phyloP scores from a whole-genome alignment of 2,888 invertebrate genomes.

The Drosophila buzzatii region DNA sequence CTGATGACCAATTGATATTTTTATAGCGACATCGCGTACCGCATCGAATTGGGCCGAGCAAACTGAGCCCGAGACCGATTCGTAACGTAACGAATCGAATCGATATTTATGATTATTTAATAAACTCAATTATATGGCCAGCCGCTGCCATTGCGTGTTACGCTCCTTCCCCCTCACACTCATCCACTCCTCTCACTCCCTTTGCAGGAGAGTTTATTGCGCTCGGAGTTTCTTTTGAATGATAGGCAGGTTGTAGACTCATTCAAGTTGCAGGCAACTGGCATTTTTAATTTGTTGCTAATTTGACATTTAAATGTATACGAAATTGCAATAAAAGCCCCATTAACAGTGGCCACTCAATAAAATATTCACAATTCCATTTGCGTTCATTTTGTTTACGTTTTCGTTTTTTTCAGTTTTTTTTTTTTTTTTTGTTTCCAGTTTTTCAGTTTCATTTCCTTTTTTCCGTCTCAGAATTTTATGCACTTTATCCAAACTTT shows the following conservation, averaged over 20 bases:
- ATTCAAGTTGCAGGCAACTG: slow-evolving; percentile 44
- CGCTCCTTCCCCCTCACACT: not conserved
- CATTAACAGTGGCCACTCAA: slow-evolving; percentile 43
- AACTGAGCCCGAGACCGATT: slow-evolving; percentile 15
- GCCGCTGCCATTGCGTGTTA: slow-evolving; percentile 24
- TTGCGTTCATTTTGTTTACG: not conserved
- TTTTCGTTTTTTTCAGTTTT: not conserved
- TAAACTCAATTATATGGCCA: slow-evolving; percentile 69
- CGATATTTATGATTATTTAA: slow-evolving; percentile 81
- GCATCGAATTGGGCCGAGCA: not conserved
- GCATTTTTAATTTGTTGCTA: slow-evolving; percentile 73
- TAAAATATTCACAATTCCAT: slow-evolving; percentile 18
- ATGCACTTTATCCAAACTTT: slow-evolving; percentile 47
- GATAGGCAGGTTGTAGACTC: slow-evolving; percentile 12
- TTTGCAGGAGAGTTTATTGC: slow-evolving; percentile 51
- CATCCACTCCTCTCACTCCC: not conserved
- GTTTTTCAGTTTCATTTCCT: slow-evolving; percentile 8
- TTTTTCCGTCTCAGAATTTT: slow-evolving; percentile 40
- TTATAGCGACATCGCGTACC: slow-evolving; percentile 17
- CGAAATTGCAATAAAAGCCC: slow-evolving; percentile 42
- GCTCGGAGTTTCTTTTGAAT: slow-evolving; percentile 45
- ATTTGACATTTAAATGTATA: slow-evolving; percentile 68
- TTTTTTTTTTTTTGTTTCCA: too few relatives aligned
- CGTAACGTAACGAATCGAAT: slow-evolving; percentile 46
- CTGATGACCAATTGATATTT: slow-evolving; percentile 51